Evolutionary conservation across 2,888 invertebrate genomes (phyloP), one percentile per base, ranked within the genome.

Genomic region (Monoplex corrugatus): DNA sequence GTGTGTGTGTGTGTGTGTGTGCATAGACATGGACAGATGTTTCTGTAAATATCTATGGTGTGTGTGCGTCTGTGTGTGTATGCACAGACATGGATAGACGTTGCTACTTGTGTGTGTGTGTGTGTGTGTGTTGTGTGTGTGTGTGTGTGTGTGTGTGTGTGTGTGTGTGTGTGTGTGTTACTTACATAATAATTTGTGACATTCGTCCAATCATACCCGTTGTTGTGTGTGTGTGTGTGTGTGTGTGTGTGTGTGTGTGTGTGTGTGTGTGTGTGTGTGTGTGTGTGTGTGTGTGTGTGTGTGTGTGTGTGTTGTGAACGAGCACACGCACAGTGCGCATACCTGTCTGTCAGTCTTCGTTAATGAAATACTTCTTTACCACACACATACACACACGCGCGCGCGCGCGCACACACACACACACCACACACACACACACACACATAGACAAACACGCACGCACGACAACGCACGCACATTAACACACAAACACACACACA

Each of bases 1-100:
- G 57, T 50, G 5, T 68, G 13, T 86, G 86, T 45, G 83, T 83
- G 40, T 50, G 50, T 45, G 44, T 50, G 84, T 80, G 44, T 57
- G 84, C 13, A 2, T 32, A 23, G 44, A 23, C 10, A 32, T 87
- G 45, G 32, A 28, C 50, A 38, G 45, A 38, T 87, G 45, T 57
- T 32, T 78, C 13, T 80, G 44, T 78, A 32, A 6, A 16, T 87
- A 32, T 78, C n/a, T 87, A 32, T 87, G 43, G 72, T 32, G n/a
- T 80, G 38, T 45, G 35, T 80, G 43, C 35, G 45, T 80, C 43
- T 43, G 40, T 75, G 23, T 86, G 44, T 57, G 23, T 23, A 23
- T 40, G 6, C 16, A n/a, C n/a, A n/a, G n/a, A n/a, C n/a, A n/a
- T n/a, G n/a, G n/a, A n/a, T n/a, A n/a, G n/a, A n/a, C n/a, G n/a